Evolutionary conservation across 1,140 invertebrate species (phyloP).

Genomic region (Drosophila sucinea): DNA sequence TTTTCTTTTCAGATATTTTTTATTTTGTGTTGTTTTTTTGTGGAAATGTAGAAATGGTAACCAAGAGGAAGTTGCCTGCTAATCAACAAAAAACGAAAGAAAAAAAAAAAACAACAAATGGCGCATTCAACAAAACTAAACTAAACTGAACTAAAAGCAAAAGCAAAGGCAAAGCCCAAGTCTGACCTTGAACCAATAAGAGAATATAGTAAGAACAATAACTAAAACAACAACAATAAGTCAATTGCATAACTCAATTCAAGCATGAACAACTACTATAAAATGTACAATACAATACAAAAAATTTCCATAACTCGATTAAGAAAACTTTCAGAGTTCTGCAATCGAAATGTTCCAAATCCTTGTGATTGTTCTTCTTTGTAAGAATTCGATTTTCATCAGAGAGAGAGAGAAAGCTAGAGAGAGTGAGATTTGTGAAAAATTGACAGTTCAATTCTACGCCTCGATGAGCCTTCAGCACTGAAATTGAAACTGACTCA

Average conservation of each 20-base stretch:
- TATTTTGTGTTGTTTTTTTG: neutral
- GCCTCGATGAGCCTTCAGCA: conserved; percentile 64
- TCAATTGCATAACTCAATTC: conserved; percentile 6
- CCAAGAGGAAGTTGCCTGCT: conserved; percentile 19
- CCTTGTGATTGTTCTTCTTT: neutral
- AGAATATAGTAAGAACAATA: neutral
- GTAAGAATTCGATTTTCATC: neutral
- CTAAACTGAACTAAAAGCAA: neutral
- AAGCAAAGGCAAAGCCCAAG: neutral
- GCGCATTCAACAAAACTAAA: conserved; percentile 32
- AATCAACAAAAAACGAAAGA: conserved; percentile 1
- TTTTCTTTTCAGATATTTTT: neutral
- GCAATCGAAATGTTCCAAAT: conserved; percentile 4
- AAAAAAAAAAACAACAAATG: conserved; percentile 22
- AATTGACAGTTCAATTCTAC: conserved; percentile 82
- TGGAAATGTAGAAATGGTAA: conserved; percentile 14
- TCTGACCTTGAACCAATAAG: conserved; percentile 33
- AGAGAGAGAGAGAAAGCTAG: no score
- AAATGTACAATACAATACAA: neutral
- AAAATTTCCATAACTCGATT: conserved; percentile 3
- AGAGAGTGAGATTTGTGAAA: conserved; percentile 41
- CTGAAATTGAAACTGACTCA: conserved; percentile 10
- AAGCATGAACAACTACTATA: no score
- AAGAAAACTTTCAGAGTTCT: neutral
- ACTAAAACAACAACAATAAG: neutral